Base-by-base conservation (phyloP, 1,140 invertebrate genomes). In the Aphelenchoides besseyi region DNA sequence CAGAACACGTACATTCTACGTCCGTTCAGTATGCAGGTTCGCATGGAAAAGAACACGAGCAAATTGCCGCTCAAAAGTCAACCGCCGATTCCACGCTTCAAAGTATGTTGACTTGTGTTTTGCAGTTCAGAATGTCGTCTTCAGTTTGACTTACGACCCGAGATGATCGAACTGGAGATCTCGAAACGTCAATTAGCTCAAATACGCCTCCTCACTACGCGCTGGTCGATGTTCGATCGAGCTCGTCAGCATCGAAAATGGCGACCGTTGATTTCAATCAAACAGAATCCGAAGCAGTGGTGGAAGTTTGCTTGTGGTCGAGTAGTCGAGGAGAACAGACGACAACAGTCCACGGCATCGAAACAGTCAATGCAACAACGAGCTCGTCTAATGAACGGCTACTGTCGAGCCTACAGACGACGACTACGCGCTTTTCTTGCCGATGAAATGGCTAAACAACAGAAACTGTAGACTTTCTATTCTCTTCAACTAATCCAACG, bases 301-400 rank as follows among this genome's bases (percentile, higher is more conserved):
- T 97, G 94, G 94, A 87, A 89, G 68, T 97, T 94, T 87, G 91
- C 91, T 16, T 89, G 90, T 12, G 86, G 89, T 67, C 91, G 90
- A 76, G 89, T 92, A 76, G 71, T 86, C 37, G 82, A 87, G 80
- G 75, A 86, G 74, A 86, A 87, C 35, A 79, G 86, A 54, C 82
- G 86, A 53, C 81, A 85, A 37, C 85, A 84, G 12, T 73, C 72
- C 12, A 88, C 85, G 26, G 71, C 74, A 28, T 88, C 85, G 0
- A 86, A 90, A 89, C 85, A 88, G 35, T 89, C 88, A 72, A 88
- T 90, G 72, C 71, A 89, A 29, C 75, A 87, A 74, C 88, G 88
- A 71, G 88, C 91, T 70, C 90, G 91, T 77, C 86, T 91, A 0
- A 82, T 86, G 48, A 97, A 97, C 67, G 61, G 62, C 12, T 82